Evolutionary conservation across 2,797 vertebrate genomes (phyloP).

Genomic region (Sebastes trivittatus): DNA sequence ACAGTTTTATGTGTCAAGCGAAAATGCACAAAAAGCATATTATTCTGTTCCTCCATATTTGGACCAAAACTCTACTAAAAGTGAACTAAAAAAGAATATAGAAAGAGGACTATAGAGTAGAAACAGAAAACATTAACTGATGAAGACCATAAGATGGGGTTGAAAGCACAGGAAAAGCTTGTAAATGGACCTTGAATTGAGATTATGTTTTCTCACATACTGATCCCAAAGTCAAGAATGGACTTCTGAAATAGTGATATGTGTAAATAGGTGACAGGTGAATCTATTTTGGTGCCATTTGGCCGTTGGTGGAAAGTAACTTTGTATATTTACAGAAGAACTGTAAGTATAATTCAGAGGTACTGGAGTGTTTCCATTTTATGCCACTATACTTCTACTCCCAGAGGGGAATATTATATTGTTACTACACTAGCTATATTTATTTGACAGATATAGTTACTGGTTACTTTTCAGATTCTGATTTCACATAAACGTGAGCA

Average conservation of each 20-base stretch:
- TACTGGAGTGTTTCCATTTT: not conserved
- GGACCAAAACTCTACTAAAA: not conserved
- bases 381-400: accelerated
- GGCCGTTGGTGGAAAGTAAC: not conserved
- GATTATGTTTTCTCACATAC: no score
- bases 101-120: not conserved
- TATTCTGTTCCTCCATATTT: not conserved
- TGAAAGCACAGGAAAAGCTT: not conserved
- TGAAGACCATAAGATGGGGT: not conserved
- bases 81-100: not conserved
- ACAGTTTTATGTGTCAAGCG: slow-evolving; percentile 25
- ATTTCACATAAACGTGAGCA: not conserved
- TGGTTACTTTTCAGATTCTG: not conserved
- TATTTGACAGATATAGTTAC: no score
- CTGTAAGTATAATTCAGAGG: not conserved
- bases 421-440: no score
- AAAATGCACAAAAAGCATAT: not conserved
- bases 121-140: not conserved
- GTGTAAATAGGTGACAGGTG: not conserved
- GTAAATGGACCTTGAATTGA: no score
- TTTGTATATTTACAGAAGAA: not conserved
- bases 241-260: not conserved
- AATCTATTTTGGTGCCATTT: not conserved
- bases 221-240: not conserved
- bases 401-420: no score